Evolutionary conservation across 1,140 invertebrate genomes (phyloP).

Genomic region (Aporrectodea caliginosa): DNA sequence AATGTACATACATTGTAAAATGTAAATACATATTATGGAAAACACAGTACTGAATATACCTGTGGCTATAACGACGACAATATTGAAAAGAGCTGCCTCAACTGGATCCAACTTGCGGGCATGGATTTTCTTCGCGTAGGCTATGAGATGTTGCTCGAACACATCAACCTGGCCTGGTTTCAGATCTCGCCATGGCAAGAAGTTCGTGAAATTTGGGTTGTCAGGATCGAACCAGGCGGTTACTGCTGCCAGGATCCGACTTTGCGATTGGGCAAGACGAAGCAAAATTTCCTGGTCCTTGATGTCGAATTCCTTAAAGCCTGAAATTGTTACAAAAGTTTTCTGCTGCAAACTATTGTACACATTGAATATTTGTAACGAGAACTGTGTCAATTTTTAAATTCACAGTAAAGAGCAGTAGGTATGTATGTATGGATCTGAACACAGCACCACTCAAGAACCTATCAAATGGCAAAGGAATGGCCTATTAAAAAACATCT

Average conservation of each 20-base stretch:
- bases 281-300: constrained; percentile 12
- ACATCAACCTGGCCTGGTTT: background rate
- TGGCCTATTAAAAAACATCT: no score
- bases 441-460: no score
- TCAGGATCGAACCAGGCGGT: constrained; percentile 5
- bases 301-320: constrained; percentile 1
- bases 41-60: no score
- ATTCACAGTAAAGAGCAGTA: no score
- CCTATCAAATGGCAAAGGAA: no score
- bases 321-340: background rate
- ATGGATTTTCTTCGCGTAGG: constrained; percentile 7
- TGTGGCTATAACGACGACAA: constrained; percentile 7
- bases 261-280: constrained; percentile 7
- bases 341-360: no score
- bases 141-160: background rate
- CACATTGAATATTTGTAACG: no score
- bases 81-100: constrained; percentile 6
- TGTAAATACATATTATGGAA: no score
- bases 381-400: no score
- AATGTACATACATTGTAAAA: no score
- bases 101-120: background rate
- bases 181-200: constrained; percentile 17
- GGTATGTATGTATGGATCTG: no score
- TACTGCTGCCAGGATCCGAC: constrained; percentile 6
- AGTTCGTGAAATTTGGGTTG: constrained; percentile 15